A percentile compares a stretch with the other conserved stretches of the same genome.
Conservation (phyloP, 2,888 invertebrate species). For the Hemithea aestivaria region DNA sequence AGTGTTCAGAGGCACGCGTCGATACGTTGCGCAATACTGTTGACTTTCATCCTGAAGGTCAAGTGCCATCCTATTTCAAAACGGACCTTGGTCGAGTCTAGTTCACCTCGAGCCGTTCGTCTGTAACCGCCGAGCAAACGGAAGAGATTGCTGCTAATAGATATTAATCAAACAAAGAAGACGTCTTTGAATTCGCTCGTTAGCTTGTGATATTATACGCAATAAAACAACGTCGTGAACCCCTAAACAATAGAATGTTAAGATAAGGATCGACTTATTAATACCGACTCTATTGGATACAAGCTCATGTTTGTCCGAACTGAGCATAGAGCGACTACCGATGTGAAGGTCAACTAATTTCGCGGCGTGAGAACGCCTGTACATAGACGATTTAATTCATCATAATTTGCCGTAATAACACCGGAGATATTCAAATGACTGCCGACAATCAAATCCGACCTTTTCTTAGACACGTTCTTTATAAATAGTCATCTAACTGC, state of each 20-base stretch:
- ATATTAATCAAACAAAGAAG: slow-evolving; percentile 58
- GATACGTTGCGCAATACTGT: slow-evolving; percentile 72
- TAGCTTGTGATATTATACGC: slow-evolving; percentile 36
- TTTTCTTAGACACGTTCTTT: slow-evolving; percentile 76
- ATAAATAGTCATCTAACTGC: slow-evolving; percentile 76
- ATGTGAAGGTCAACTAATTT: slow-evolving; percentile 68
- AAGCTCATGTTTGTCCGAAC: slow-evolving; percentile 40
- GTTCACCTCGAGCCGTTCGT: slow-evolving; percentile 66
- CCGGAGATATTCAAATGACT: slow-evolving; percentile 74
- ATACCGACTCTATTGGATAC: slow-evolving; percentile 28
- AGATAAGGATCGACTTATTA: slow-evolving; percentile 36
- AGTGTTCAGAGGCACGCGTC: slow-evolving; percentile 61
- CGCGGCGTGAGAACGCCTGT: slow-evolving; percentile 70
- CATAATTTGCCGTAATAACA: slow-evolving; percentile 75
- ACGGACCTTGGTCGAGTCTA: slow-evolving; percentile 71
- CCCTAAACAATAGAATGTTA: slow-evolving; percentile 36
- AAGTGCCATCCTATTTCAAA: slow-evolving; percentile 79
- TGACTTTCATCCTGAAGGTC: slow-evolving; percentile 80
- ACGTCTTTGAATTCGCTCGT: slow-evolving; percentile 38
- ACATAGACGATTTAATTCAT: slow-evolving; percentile 71
- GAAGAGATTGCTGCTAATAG: slow-evolving; percentile 65
- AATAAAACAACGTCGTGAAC: slow-evolving; percentile 29
- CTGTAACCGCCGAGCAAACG: slow-evolving; percentile 52
- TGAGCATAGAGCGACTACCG: slow-evolving; percentile 47
- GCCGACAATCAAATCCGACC: slow-evolving; percentile 77